Evolutionary conservation across 2,888 invertebrate species (phyloP), one percentile per base, ranked within the genome.

Genomic region (Ophion costatus): DNA sequence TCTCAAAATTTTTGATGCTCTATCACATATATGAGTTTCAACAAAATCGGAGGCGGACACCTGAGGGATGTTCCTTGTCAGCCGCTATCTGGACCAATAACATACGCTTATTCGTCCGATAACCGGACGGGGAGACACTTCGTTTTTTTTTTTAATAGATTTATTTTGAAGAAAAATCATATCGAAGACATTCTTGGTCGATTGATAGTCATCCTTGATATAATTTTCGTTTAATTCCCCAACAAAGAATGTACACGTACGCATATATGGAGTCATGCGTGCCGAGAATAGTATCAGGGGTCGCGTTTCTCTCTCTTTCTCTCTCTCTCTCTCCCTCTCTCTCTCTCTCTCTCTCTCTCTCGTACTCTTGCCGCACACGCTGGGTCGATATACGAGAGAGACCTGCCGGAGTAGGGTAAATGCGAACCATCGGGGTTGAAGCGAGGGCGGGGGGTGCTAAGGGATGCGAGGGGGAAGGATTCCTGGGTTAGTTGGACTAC

Each of bases 341-440:
- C 66, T 33, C 51, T 64, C 29, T 24, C 73, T 73, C 77, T 75
- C 69, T 78, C 64, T 75, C 61, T 77, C 67, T 81, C 67, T 57
- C 51, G 76, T 56, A 76, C 74, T 80, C 84, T 67, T 56, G 82
- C 71, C 51, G 56, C 63, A 73, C 42, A 63, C 29, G 75, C 51
- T 79, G 86, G 88, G 85, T 88, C 88, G 88, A 88, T 88, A 88
- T 86, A 85, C 76, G 78, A 78, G 74, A 78, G 78, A 78, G 61
- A 61, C 20, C 66, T 56, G 38, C 42, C 67, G 33, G 71, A 66
- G 69, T 70, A 66, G 74, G 81, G 83, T 51, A 71, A 80, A 78
- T 70, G 84, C 81, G 75, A 63, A 82, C 75, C 80, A 61, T 75
- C 78, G 76, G 79, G 63, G 61, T 51, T 59, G 73, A 69, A 81